These are phyloP conservation scores for Muscicapa striata DNA, from an alignment of 2,797 vertebrate species.

Conservation along the genomic window DNA sequence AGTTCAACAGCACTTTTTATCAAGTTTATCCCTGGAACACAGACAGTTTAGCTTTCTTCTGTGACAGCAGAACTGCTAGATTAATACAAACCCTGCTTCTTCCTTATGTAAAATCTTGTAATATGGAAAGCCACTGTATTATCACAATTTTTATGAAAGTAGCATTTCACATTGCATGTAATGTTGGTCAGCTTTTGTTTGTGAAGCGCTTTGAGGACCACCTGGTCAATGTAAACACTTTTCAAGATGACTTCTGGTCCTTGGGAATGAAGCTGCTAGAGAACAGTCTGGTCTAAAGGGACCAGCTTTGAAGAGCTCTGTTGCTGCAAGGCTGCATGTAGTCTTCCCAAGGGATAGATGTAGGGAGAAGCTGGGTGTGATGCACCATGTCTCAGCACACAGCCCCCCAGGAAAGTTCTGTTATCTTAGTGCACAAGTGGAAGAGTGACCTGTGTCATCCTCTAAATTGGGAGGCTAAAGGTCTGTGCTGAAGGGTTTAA, in stretches of 20 bases:
- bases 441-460: neutral
- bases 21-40: neutral
- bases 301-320: neutral
- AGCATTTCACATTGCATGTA: neutral
- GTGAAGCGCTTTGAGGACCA: neutral
- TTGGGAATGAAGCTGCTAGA: neutral
- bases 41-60: neutral
- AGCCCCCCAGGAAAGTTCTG: rapidly evolving
- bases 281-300: rapidly evolving
- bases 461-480: neutral
- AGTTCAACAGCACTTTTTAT: neutral
- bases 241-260: neutral
- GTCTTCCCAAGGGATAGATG: neutral
- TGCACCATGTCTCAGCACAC: rapidly evolving
- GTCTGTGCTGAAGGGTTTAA: neutral
- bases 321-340: neutral
- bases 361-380: neutral
- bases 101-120: neutral
- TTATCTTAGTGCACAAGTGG: neutral
- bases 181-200: rapidly evolving
- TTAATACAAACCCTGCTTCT: neutral
- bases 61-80: neutral
- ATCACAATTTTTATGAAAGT: neutral
- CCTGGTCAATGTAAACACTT: neutral
- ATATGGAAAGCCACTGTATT: neutral